These are phyloP conservation scores for Parapsyche elsis DNA, from an alignment of 1,140 invertebrate species.

Conservation along the genomic window DNA sequence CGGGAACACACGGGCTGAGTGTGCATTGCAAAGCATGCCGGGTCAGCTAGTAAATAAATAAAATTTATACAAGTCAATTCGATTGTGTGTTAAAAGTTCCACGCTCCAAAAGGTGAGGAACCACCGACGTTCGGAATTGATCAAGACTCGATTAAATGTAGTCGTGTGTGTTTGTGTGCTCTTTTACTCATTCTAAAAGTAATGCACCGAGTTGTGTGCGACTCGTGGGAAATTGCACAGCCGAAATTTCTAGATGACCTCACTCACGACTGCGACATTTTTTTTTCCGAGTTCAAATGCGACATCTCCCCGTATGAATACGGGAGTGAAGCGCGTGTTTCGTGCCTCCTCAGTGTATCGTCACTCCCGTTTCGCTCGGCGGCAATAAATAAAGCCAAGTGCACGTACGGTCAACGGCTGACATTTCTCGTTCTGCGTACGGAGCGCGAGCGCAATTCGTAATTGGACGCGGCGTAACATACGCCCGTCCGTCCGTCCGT, in stretches of 20 bases:
- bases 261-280: not conserved
- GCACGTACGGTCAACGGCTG: constrained; percentile 48
- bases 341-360: not conserved
- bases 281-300: not conserved
- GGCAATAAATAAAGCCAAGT: constrained; percentile 34
- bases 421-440: constrained; percentile 51
- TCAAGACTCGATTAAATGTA: no score
- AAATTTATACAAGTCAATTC: no score
- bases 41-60: no score
- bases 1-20: no score
- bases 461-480: constrained; percentile 33
- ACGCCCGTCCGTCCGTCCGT: not conserved
- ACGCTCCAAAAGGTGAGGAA: no score
- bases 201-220: no score
- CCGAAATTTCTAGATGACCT: constrained; percentile 3
- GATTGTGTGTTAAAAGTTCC: no score
- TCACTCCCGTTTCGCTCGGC: constrained; percentile 12
- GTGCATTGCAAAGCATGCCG: no score
- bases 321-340: not conserved
- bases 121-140: no score
- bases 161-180: no score
- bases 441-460: constrained; percentile 48
- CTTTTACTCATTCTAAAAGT: not conserved
- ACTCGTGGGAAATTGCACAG: not conserved
- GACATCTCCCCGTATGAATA: not conserved